A percentile compares a stretch with the other conserved stretches of the same genome.
Evolutionary conservation across 2,888 invertebrate species (phyloP).

Genomic region (Abscondita cerata): DNA sequence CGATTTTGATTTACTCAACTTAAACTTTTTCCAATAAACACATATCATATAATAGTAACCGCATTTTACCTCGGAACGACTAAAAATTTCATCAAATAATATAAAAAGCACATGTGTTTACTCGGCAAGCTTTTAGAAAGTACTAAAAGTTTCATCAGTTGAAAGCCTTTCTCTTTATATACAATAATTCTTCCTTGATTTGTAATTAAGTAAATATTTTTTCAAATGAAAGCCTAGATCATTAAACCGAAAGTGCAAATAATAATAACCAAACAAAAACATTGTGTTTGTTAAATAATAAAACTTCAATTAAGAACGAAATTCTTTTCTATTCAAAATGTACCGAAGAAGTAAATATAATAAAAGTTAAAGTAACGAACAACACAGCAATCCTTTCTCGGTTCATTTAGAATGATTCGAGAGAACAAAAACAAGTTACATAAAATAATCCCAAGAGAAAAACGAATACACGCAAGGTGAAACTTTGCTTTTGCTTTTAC

Average conservation of each 20-base stretch:
- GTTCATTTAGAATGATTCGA: constrained; percentile 11
- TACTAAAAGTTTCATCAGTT: constrained; percentile 17
- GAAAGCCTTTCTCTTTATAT: neutral
- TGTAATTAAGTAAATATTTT: too few relatives aligned
- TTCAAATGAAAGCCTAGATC: too few relatives aligned
- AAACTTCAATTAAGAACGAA: too few relatives aligned
- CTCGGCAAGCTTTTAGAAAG: neutral
- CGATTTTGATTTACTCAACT: constrained; percentile 23
- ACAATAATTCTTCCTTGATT: too few relatives aligned
- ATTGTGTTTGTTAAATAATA: too few relatives aligned
- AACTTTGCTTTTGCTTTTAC: constrained; percentile 9
- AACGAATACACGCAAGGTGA: constrained; percentile 10
- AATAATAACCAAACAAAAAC: too few relatives aligned
- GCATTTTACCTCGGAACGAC: too few relatives aligned
- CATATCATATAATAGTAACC: too few relatives aligned
- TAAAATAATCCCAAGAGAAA: constrained; percentile 7
- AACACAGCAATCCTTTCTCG: constrained; percentile 8
- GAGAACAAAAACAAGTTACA: constrained; percentile 12
- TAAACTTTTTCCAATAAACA: constrained; percentile 6
- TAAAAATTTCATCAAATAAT: constrained; percentile 1
- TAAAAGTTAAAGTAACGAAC: neutral
- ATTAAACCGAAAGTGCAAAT: too few relatives aligned
- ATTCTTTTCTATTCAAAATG: neutral
- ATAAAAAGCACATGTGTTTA: constrained; percentile 3
- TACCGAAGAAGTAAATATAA: constrained; percentile 1